Base-by-base conservation (phyloP, 2,888 invertebrate species). In the Dasypogon diadema region DNA sequence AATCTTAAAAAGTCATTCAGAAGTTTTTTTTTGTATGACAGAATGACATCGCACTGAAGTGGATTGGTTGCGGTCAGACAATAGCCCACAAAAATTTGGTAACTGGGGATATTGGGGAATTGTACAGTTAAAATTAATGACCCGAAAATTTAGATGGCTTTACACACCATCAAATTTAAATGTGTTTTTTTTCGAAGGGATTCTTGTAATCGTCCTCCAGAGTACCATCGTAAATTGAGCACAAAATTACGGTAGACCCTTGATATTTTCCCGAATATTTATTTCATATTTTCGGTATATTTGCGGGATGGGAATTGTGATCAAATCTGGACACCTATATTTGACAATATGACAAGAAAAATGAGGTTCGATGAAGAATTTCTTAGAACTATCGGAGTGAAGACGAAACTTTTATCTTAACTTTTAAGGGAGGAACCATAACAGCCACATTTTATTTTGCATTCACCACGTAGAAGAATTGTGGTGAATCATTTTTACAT, bases 131-230 rank as follows among this genome's bases (percentile, higher is more conserved):
- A 73, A 73, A 73, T 73, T 56, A 73, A 73, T 73, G 72, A 42
- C 24, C 72, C 54, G 37, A 73, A 73, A 73, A 73, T 73, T 56
- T 73, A 34, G 56, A 73, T 73, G 72, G 72, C 24, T 73, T 73
- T 73, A 37, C 72, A 73, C 55, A 55, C 72, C 72, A 73, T 73
- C 72, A 73, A 73, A 56, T 73, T 73, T 73, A 73, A 73, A 73
- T n/a, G 54, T 73, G 56, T 14, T 22, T 72, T 18, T n/a, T 70
- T 70, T 54, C 70, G 22, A 21, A 22, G 37, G 26, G 65, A 65
- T 48, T 65, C 46, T 21, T 65, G 46, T 65, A 65, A 65, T 65
- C 48, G 65, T 65, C 18, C 65, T 26, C 65, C 24, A 22, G 37
- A 46, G 60, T 18, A 60, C 60, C 60, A 18, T 60, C 37, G 60